Conservation (phyloP, 2,888 invertebrate genomes). For the Cantharis nigra region DNA sequence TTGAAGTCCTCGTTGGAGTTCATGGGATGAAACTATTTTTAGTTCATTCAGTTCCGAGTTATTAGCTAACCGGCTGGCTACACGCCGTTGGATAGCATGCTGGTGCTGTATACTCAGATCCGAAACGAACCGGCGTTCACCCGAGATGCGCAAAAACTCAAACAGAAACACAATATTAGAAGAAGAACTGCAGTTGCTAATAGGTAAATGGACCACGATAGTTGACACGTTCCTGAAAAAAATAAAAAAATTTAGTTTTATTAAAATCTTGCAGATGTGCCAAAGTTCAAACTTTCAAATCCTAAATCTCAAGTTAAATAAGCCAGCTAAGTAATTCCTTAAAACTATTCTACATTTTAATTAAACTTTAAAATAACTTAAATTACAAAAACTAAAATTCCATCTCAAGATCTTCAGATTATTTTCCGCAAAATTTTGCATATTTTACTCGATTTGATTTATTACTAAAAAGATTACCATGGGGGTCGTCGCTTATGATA, state of each 20-base stretch:
- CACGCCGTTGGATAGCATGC: conserved; percentile 47
- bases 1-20: conserved; percentile 12
- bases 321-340: background rate
- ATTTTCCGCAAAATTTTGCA: background rate
- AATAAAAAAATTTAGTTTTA: background rate
- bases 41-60: conserved; percentile 40
- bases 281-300: background rate
- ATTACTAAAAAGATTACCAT: background rate
- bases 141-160: conserved; percentile 63
- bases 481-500: background rate
- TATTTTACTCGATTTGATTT: background rate
- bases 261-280: background rate
- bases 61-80: conserved; percentile 44
- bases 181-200: conserved; percentile 59
- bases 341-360: background rate
- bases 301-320: background rate
- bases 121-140: conserved; percentile 60
- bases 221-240: conserved; percentile 60
- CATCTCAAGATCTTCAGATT: background rate
- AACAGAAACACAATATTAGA: conserved; percentile 60
- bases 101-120: conserved; percentile 57
- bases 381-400: background rate
- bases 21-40: conserved; percentile 21
- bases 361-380: background rate
- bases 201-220: conserved; percentile 63